Evolutionary conservation across 2,113 vertebrate species (phyloP).

Genomic region (Anthoscopus minutus): DNA sequence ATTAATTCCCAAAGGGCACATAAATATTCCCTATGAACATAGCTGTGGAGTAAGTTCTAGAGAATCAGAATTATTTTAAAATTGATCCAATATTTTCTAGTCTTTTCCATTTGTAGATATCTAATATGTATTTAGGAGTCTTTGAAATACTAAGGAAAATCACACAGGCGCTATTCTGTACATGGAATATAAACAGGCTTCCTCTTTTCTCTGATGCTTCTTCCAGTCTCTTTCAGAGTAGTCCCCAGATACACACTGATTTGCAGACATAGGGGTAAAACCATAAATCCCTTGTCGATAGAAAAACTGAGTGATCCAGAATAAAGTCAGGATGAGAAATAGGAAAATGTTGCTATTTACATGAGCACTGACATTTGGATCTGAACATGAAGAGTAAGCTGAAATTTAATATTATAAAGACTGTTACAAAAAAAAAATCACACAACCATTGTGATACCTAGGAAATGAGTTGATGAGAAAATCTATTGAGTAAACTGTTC

Average conservation of each 20-base stretch:
- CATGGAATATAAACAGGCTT: not conserved
- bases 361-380: not conserved
- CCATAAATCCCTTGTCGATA: rapidly evolving
- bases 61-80: not conserved
- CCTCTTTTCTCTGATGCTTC: not conserved
- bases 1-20: not conserved
- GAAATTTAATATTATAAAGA: not conserved
- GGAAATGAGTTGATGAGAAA: not conserved
- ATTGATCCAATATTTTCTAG: not conserved
- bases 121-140: not conserved
- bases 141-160: not conserved
- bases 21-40: not conserved
- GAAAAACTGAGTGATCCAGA: not conserved
- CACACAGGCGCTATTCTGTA: rapidly evolving
- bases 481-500: not conserved
- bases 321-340: not conserved
- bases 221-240: not conserved
- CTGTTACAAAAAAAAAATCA: not conserved
- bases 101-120: not conserved
- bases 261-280: not conserved
- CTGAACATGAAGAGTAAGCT: not conserved
- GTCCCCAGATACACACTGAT: not conserved
- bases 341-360: not conserved
- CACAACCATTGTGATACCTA: not conserved
- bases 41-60: not conserved